These are phyloP conservation scores for Eurosta solidaginis DNA, from an alignment of 1,140 invertebrate species.

Conservation along the genomic window DNA sequence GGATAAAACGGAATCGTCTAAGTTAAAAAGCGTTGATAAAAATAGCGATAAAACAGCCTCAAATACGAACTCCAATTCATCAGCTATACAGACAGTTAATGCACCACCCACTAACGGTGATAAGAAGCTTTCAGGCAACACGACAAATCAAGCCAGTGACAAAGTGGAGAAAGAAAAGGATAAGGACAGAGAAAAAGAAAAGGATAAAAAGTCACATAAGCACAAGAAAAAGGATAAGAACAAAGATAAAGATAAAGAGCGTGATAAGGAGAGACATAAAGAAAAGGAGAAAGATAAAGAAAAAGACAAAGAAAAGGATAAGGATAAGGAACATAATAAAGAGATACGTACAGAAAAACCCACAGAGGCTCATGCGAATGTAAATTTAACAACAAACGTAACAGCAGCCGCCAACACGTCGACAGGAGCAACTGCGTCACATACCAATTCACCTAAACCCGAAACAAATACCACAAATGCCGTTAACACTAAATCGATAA, in stretches of 20 bases:
- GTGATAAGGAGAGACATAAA: conserved; percentile 54
- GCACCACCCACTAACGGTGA: background rate
- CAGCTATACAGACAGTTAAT: background rate
- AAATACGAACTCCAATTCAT: background rate
- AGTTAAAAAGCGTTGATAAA: background rate
- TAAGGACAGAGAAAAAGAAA: background rate
- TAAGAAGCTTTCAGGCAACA: background rate
- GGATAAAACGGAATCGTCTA: background rate
- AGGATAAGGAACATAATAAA: conserved; percentile 35
- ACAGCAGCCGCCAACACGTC: background rate
- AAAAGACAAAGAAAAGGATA: conserved; percentile 54
- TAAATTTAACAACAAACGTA: background rate
- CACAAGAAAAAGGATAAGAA: conserved; percentile 67
- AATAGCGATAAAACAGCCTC: conserved; percentile 6
- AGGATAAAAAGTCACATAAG: conserved; percentile 64
- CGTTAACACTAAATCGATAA: background rate
- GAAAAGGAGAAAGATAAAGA: conserved; percentile 53
- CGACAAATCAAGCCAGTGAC: background rate
- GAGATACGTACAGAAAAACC: conserved; percentile 41
- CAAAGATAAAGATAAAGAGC: conserved; percentile 58
- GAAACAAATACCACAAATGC: background rate
- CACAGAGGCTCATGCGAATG: background rate
- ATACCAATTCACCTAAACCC: background rate
- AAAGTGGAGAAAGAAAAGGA: background rate
- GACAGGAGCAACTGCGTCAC: background rate